A percentile compares a stretch with the other conserved stretches of the same genome.
These are phyloP conservation scores for Haliclona indistincta DNA, from an alignment of 37 sponge, comb jelly and placozoan genomes.

Conservation along the genomic window DNA sequence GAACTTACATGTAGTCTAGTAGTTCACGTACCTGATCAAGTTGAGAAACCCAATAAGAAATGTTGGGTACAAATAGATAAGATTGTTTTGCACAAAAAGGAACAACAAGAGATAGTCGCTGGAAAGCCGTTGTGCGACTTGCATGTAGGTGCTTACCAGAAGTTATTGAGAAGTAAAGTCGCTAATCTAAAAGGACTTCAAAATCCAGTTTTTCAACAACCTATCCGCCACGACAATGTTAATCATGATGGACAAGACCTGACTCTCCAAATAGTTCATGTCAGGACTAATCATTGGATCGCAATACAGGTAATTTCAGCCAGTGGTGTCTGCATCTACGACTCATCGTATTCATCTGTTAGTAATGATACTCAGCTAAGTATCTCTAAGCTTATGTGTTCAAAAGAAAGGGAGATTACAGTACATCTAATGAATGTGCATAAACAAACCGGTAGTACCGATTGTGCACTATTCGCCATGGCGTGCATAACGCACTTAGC, in stretches of 20 bases:
- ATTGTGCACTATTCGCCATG: conserved; percentile 29
- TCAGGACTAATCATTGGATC: conserved; percentile 28
- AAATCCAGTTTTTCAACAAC: conserved; percentile 21
- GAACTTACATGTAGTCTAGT: too few species aligned
- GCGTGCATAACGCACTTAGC: conserved; percentile 21
- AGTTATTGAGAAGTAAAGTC: too few species aligned
- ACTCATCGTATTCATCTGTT: conserved; percentile 14
- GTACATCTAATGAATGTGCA: conserved; percentile 29
- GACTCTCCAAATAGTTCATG: conserved; percentile 21
- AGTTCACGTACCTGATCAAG: too few species aligned
- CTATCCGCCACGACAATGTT: too few species aligned
- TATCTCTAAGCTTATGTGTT: conserved; percentile 14
- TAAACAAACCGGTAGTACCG: conserved; percentile 25
- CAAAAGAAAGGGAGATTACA: not conserved
- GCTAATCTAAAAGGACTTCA: too few species aligned
- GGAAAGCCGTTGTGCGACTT: too few species aligned
- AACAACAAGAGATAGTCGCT: too few species aligned
- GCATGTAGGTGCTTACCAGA: too few species aligned
- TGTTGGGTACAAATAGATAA: too few species aligned
- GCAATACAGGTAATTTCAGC: not conserved
- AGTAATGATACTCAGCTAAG: conserved; percentile 8
- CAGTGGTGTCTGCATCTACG: conserved; percentile 6
- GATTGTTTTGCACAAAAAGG: too few species aligned
- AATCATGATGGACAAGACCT: too few species aligned
- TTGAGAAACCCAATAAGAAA: too few species aligned